Evolutionary conservation across 2,888 invertebrate species (phyloP).

Genomic region (Hypomecis punctinalis): DNA sequence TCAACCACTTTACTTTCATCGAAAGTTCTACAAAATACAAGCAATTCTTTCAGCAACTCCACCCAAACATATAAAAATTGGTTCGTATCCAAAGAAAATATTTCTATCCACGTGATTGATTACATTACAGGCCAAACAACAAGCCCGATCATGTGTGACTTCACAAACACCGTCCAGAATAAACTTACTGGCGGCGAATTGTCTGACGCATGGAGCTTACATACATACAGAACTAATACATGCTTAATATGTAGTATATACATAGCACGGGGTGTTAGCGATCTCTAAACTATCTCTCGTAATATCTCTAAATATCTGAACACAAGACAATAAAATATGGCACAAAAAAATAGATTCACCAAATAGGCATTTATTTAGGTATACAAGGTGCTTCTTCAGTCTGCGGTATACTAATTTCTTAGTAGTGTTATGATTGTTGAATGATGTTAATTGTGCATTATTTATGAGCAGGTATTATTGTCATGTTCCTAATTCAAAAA

Average conservation of each 20-base stretch:
- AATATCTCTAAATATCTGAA: too few species aligned
- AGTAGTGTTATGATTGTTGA: too few species aligned
- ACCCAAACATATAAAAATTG: slow-evolving; percentile 9
- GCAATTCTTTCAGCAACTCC: slow-evolving; percentile 3
- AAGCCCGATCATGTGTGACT: slow-evolving; percentile 24
- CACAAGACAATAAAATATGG: too few species aligned
- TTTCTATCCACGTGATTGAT: slow-evolving; percentile 26
- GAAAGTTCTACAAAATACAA: slow-evolving; percentile 1
- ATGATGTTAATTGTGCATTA: too few species aligned
- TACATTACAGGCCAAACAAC: slow-evolving; percentile 24
- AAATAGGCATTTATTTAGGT: too few species aligned
- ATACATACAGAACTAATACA: slow-evolving; percentile 64
- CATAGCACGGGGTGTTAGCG: slow-evolving; percentile 7
- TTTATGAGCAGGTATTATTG: too few species aligned
- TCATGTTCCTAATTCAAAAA: too few species aligned
- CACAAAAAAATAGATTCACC: too few species aligned
- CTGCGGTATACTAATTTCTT: too few species aligned
- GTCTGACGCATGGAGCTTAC: slow-evolving; percentile 73
- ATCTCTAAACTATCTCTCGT: neutral
- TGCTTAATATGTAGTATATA: slow-evolving; percentile 6
- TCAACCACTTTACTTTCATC: slow-evolving; percentile 10
- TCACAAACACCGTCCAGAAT: slow-evolving; percentile 42
- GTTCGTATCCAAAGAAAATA: slow-evolving; percentile 23
- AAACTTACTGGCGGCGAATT: slow-evolving; percentile 63
- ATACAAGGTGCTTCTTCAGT: too few species aligned